Percentiles rank a stretch among this genome's conserved stretches.
These are phyloP conservation scores for Tanaodytes sp. DNA, from an alignment of 2,888 invertebrate genomes.

Conservation along the genomic window DNA sequence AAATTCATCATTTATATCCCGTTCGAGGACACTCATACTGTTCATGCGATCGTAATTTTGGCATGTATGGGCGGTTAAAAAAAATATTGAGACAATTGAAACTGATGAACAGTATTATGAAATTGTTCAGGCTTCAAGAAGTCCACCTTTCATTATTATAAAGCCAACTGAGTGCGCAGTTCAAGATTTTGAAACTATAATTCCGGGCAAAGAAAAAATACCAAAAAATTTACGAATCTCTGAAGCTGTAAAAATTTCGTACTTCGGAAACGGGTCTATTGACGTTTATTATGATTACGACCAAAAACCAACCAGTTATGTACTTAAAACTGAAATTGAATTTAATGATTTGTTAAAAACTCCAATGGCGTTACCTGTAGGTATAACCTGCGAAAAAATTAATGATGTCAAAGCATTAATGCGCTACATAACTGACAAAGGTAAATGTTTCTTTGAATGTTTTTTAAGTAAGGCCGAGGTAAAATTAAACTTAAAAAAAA, in stretches of 20 bases:
- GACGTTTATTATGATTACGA: slow-evolving; percentile 6
- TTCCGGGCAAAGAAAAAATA: too few species aligned
- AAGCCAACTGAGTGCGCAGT: slow-evolving; percentile 8
- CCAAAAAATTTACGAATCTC: slow-evolving; percentile 11
- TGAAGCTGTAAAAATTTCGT: slow-evolving; percentile 4
- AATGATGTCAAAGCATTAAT: slow-evolving; percentile 8
- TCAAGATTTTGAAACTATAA: slow-evolving; percentile 27
- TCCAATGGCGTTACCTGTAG: slow-evolving; percentile 2
- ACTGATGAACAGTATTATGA: slow-evolving; percentile 33
- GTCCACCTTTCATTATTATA: slow-evolving; percentile 35
- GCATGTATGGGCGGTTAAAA: slow-evolving; percentile 29
- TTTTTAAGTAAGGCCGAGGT: not conserved
- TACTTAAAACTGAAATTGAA: not conserved
- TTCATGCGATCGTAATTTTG: slow-evolving; percentile 42
- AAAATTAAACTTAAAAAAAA: not conserved
- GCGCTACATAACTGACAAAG: slow-evolving; percentile 3
- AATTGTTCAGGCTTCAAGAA: slow-evolving; percentile 24
- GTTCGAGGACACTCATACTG: slow-evolving; percentile 49
- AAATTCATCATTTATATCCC: slow-evolving; percentile 42
- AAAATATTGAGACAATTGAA: slow-evolving; percentile 25
- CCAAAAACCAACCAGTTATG: not conserved
- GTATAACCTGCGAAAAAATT: slow-evolving; percentile 14
- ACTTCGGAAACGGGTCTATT: slow-evolving; percentile 9
- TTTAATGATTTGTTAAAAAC: slow-evolving; percentile 8
- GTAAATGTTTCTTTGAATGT: slow-evolving; percentile 6